Evolutionary conservation across 1,140 invertebrate genomes (phyloP).

Genomic region (Portunus trituberculatus): DNA sequence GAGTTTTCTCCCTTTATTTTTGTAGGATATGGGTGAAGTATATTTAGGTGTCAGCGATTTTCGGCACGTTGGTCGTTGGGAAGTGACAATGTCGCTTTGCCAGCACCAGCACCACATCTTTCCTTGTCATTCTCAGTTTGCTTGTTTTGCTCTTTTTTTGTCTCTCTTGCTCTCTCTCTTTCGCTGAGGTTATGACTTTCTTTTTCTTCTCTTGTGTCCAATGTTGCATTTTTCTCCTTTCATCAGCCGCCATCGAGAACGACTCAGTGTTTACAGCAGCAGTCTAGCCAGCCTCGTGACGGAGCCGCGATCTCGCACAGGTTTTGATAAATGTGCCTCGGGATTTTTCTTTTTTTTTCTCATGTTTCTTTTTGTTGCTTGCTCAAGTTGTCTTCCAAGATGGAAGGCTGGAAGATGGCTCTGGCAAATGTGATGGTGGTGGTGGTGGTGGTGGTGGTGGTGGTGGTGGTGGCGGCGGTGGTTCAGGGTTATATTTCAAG

Average conservation of each 20-base stretch:
- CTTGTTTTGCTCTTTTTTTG: background rate
- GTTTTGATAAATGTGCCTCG: background rate
- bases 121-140: background rate
- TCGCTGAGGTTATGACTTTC: background rate
- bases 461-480: background rate
- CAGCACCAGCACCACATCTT: background rate
- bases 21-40: background rate
- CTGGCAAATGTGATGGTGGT: background rate
- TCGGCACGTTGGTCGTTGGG: background rate
- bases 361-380: background rate
- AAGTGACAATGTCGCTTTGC: background rate
- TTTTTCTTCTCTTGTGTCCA: background rate
- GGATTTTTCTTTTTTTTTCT: background rate
- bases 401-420: background rate
- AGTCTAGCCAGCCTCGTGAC: background rate
- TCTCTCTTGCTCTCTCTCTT: background rate
- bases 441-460: background rate
- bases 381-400: background rate
- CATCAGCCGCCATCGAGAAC: background rate
- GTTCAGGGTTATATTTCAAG: background rate
- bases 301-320: background rate
- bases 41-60: background rate
- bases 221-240: background rate
- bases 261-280: background rate
- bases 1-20: conserved; percentile 21